A percentile compares a stretch with the other conserved stretches of the same genome.
Conservation (phyloP, 2,797 vertebrate genomes). For the Megaceryle alcyon region DNA sequence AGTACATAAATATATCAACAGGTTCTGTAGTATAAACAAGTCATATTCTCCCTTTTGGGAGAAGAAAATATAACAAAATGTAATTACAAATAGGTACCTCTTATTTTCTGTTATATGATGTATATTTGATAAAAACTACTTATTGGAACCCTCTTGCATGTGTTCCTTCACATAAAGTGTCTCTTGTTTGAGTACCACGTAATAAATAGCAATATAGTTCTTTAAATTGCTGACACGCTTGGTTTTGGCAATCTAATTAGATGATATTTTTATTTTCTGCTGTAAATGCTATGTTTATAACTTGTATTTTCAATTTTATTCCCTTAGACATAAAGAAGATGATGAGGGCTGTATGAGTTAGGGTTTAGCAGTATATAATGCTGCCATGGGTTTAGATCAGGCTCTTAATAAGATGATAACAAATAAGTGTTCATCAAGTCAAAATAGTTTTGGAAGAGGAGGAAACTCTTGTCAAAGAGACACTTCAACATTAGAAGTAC, state of each 20-base stretch:
- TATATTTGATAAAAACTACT: not conserved
- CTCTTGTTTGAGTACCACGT: not conserved
- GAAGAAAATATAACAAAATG: not conserved
- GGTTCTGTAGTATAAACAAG: not conserved
- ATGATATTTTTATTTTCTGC: not conserved
- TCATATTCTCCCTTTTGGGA: not conserved
- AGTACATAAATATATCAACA: not conserved
- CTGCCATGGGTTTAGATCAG: not conserved
- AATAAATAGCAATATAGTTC: not conserved
- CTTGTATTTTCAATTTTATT: not conserved
- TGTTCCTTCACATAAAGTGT: not conserved
- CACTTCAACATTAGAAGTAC: not conserved
- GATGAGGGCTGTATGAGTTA: conserved; percentile 79
- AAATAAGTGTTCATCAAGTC: not conserved
- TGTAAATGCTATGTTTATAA: not conserved
- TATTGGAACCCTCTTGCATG: not conserved
- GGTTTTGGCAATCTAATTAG: not conserved
- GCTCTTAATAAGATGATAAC: not conserved
- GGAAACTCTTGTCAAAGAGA: not conserved
- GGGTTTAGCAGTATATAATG: conserved; percentile 45
- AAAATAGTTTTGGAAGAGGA: not conserved
- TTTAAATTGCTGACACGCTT: not conserved
- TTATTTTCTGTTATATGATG: not conserved
- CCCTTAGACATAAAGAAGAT: conserved; percentile 79
- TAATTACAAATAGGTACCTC: not conserved